Base-by-base conservation (phyloP, 2,113 vertebrate genomes). In the Rattus norvegicus region DNA sequence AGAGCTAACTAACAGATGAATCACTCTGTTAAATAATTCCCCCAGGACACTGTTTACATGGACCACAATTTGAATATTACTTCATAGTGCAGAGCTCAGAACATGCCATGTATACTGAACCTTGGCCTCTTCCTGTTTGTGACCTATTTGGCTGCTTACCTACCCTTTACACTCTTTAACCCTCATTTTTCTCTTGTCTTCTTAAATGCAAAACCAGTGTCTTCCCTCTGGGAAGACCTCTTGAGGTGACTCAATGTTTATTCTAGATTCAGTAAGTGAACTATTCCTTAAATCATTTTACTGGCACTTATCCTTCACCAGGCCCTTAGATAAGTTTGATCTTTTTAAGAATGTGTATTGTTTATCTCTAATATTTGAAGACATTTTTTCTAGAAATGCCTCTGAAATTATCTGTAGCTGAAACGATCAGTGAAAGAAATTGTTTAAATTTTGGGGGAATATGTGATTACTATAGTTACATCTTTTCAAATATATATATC, bases 361-460 rank as follows among this genome's bases (percentile, higher is more conserved):
- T 86, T 76, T 73, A 75, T 88, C 89, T 94, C 65, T 92, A 56
- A 69, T 30, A 87, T 30, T 56, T 89, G 17, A 91, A 88, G 91
- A 87, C 67, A 92, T 52, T 7, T 91, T 43, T 92, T 47, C 49
- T 93, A 91, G 47, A 89, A 91, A 36, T 92, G 11, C 52, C 76
- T 92, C 85, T 75, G 28, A 87, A 92, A 54, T 93, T 85, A 63
- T 61, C 7, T 72, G 43, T 56, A 70, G 14, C 81, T 92, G 81
- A 76, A 92, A 9, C 43, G 19, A 85, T 88, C 56, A 75, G 91
- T 88, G 26, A 85, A 94, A 90, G 88, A 92, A 30, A 92, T 76
- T 84, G 43, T 30, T 63, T 63, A 84, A 43, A 28, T 30, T 84
- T 52, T 83, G 28, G 39, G n/a, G 39, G 39, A 94, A 56, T 59